phyloP scores from a whole-genome alignment of 2,113 vertebrate species.

The Elanus axillaris region DNA sequence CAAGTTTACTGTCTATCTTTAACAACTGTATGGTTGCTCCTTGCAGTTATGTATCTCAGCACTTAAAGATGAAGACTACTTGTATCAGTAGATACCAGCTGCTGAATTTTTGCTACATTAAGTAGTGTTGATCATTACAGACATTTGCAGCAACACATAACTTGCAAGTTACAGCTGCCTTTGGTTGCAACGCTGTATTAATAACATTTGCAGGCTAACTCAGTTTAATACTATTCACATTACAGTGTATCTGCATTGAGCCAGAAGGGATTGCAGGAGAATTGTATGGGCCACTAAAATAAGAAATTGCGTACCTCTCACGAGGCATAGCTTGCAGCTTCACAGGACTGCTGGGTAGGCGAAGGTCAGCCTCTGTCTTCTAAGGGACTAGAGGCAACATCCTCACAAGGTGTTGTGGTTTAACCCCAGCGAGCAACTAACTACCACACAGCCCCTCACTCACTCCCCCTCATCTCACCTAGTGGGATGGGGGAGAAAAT shows the following conservation, averaged over 20 bases:
- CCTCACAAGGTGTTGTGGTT: not conserved
- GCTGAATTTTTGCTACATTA: not conserved
- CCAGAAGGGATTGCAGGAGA: not conserved
- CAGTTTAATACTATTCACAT: not conserved
- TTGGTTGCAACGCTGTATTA: not conserved
- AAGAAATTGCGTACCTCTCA: rapidly evolving
- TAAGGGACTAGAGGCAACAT: not conserved
- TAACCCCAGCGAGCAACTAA: too few species aligned
- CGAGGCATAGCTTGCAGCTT: not conserved
- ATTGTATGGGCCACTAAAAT: not conserved
- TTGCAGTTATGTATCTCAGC: not conserved
- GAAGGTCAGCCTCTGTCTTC: not conserved
- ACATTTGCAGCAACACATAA: not conserved
- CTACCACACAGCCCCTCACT: too few species aligned
- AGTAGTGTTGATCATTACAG: not conserved
- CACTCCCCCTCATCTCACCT: too few species aligned
- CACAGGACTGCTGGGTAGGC: not conserved
- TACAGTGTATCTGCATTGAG: not conserved
- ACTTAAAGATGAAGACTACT: not conserved
- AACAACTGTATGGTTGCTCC: not conserved
- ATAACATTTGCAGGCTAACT: not conserved
- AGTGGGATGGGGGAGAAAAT: too few species aligned
- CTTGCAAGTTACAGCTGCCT: not conserved
- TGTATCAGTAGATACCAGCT: not conserved
- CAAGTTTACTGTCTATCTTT: not conserved